Evolutionary conservation across 2,797 vertebrate species (phyloP).

Genomic region (Acrocephalus scirpaceus): DNA sequence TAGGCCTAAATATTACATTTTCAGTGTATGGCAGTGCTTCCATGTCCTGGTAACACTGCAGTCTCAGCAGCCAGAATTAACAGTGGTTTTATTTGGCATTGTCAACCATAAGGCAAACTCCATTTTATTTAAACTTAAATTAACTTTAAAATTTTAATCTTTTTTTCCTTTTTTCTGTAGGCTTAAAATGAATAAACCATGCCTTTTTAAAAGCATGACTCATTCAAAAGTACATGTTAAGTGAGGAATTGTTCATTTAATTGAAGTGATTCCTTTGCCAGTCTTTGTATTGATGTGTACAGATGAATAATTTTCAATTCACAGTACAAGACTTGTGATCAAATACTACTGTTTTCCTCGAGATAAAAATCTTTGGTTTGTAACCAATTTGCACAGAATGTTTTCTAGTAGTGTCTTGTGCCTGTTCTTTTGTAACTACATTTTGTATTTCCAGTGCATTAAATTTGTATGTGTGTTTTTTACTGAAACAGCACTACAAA

Average conservation of each 20-base stretch:
- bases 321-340: background rate
- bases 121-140: background rate
- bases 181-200: slow-evolving; percentile 31
- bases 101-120: background rate
- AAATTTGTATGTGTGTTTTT: slow-evolving; percentile 38
- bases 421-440: slow-evolving; percentile 32
- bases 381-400: slow-evolving; percentile 29
- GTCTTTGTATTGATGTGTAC: slow-evolving; percentile 21
- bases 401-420: slow-evolving; percentile 36
- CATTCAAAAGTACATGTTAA: slow-evolving; percentile 13
- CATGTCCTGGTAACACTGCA: background rate
- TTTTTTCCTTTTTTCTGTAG: background rate
- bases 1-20: background rate
- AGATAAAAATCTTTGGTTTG: slow-evolving; percentile 64
- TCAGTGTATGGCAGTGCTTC: background rate
- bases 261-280: slow-evolving; percentile 31
- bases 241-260: slow-evolving; percentile 25
- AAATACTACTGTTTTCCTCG: background rate
- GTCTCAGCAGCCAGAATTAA: background rate
- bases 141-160: background rate
- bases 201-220: background rate
- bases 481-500: background rate
- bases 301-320: slow-evolving; percentile 5
- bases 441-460: slow-evolving; percentile 54
- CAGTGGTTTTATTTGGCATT: background rate